Base-by-base conservation (phyloP, 2,888 invertebrate species). In the Xanthorhoe designata region DNA sequence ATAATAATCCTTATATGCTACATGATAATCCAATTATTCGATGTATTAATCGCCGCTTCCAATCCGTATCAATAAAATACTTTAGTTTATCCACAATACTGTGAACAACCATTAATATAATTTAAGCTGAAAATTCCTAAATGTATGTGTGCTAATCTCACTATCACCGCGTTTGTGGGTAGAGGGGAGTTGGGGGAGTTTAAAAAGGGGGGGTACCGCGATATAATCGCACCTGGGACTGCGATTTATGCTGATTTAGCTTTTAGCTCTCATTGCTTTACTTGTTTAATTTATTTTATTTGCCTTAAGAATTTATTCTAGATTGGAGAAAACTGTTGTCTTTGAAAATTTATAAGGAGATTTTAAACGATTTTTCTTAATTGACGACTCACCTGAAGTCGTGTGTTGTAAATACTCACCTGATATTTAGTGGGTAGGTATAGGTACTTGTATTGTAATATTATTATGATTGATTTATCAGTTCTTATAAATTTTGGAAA, bases 241-340 rank as follows among this genome's bases (percentile, higher is more conserved):
- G 56, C 56, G 49, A 61, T 61, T 66, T 61, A 66, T 66, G 66
- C 61, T 66, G 61, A 66, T 66, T 61, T 38, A 24, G 24, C 65
- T 56, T 45, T 61, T 56, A 56, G 60, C 10, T 60, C 56, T 65
- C 47, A 56, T 56, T 52, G 42, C 15, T 61, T 55, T 17, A 32
- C 50, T 60, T n/a, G 7, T 8, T 15, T 38, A 24, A 17, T 54
- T 32, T 18, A 55, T 42, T 42, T 42, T 42, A 42, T 13, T 42
- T 42, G 38, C 38, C 13, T 13, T 1, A 42, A 13, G 38, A 42
- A 42, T 42, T 42, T 13, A 42, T 42, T 42, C 38, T 13, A 42
- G 38, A 32, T 32, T 32, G 5, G 32, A 32, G 38, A 13, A 13
- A 13, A 13, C 10, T 35, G 38, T 42, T 42, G 38, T 13, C 38